These are phyloP conservation scores for Ichneumon xanthorius DNA, from an alignment of 2,888 invertebrate genomes.

Conservation along the genomic window DNA sequence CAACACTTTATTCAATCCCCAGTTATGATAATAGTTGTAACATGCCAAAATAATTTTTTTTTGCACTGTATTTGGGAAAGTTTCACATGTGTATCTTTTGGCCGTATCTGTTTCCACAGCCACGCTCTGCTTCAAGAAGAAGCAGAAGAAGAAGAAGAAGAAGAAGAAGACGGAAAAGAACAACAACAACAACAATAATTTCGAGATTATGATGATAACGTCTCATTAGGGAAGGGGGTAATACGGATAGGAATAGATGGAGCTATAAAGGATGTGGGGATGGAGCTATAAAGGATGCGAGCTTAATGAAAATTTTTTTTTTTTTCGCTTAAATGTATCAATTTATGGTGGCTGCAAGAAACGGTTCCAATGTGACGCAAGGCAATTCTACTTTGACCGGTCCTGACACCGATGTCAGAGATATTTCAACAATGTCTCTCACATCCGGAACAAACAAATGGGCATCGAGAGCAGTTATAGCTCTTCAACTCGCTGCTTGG, in stretches of 20 bases:
- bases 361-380: conserved; percentile 39
- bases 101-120: background rate
- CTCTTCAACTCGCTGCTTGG: conserved; percentile 78
- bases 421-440: conserved; percentile 72
- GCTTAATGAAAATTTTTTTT: background rate
- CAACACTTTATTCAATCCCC: background rate
- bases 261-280: background rate
- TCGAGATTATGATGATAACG: background rate
- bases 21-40: background rate
- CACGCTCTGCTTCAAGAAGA: background rate
- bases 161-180: too few species aligned
- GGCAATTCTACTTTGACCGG: conserved; percentile 28
- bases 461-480: conserved; percentile 78
- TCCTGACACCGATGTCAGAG: conserved; percentile 33
- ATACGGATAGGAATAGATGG: background rate
- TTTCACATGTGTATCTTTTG: background rate
- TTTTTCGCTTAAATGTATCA: conserved; percentile 58
- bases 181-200: too few species aligned
- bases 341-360: conserved; percentile 60
- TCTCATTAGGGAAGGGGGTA: background rate
- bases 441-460: conserved; percentile 76
- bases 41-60: background rate
- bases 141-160: background rate
- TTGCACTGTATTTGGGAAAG: background rate
- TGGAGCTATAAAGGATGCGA: background rate